Percentiles rank a stretch among this genome's conserved stretches.
Conservation (phyloP, 1,140 invertebrate genomes). For the Polypedilum vanderplanki region DNA sequence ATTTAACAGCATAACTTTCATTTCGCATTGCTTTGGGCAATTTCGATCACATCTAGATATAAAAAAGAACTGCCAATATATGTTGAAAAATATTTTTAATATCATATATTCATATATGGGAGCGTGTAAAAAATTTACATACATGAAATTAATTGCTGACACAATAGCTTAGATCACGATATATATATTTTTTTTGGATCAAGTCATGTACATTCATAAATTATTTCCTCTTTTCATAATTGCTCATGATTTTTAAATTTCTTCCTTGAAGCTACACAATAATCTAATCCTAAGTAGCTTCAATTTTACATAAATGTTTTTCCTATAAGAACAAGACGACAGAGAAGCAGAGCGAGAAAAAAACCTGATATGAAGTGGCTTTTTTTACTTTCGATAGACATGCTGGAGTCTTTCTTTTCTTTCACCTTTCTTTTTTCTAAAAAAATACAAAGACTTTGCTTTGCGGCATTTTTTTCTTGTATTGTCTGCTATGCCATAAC, state of each 20-base stretch:
- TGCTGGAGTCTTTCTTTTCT: neutral
- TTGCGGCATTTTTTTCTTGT: neutral
- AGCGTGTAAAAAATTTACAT: constrained; percentile 2
- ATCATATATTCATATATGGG: neutral
- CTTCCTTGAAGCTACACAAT: no score
- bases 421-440: neutral
- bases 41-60: neutral
- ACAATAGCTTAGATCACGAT: neutral
- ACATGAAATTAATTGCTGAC: neutral
- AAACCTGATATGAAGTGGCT: neutral
- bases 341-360: no score
- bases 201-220: neutral
- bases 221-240: neutral
- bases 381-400: constrained; percentile 8
- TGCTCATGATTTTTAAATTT: neutral
- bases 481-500: neutral
- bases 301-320: no score
- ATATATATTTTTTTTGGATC: neutral
- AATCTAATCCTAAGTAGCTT: no score
- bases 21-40: neutral
- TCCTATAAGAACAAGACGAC: no score
- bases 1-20: neutral
- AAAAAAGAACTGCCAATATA: neutral
- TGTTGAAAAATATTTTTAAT: neutral
- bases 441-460: neutral